Base-by-base conservation (phyloP, 2,797 vertebrate genomes). In the Sarcophilus harrisii region DNA sequence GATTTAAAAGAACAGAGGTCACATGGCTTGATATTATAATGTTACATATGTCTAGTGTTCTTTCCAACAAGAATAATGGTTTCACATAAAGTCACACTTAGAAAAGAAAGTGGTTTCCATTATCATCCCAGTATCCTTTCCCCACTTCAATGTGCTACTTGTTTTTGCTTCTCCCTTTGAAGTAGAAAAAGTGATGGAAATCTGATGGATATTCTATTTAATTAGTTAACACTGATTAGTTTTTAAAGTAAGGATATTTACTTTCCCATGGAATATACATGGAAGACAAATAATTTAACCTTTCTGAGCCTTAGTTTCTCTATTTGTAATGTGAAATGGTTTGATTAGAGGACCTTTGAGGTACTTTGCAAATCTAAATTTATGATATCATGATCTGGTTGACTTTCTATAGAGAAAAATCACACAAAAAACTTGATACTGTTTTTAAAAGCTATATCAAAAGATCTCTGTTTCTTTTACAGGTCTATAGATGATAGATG, bases 41-140 rank as follows among this genome's bases (percentile, higher is more conserved):
- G 49, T 92, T 30, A 29, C 4, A 58, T 30, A 96, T 57, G 0
- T 28, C 5, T 6, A 21, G 11, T 60, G 5, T 93, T 95, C 91
- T 91, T 91, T 92, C 95, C 96, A 57, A 55, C 32, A 94, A 91
- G 49, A 89, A 93, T n/a, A 81, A 89, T 24, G 90, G 66, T 92
- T 57, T 10, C 32, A 95, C 38, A 60, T 32, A n/a, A 73, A 57
- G 10, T 58, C 91, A 58, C 5, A 45, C 28, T 92, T 89, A 92
- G 55, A 52, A 93, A 95, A 93, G 57, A 38, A 91, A 66, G 91
- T 45, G 59, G 90, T 90, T 94, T 27, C 90, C n/a, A 58, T 13
- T 66, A 92, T 58, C 5, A 95, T 93, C 54, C 81, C 58, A 87
- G 3, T 95, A 3, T 30, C 81, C 59, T 94, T 96, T 95, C 57